Evolutionary conservation across 2,113 vertebrate species (phyloP), one percentile per base, ranked within the genome.

Genomic region (Odontophorus gujanensis): DNA sequence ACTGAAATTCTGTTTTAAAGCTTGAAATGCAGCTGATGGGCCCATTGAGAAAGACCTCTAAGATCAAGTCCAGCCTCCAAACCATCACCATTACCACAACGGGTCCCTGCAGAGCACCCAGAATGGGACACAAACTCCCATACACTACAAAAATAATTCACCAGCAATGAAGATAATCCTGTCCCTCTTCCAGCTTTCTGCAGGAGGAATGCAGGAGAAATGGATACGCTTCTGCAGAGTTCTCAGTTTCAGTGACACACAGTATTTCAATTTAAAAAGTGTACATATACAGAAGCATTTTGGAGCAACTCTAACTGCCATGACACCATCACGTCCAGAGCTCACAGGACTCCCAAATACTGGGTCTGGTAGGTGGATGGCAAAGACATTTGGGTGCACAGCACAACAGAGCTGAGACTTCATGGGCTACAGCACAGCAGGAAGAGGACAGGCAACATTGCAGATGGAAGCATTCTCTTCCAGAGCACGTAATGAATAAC

Each of bases 381-480:
- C 57, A 22, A 34, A 59, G 69, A 30, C 7, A 30, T 57, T 75
- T 58, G 55, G 32, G 40, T 30, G n/a, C 1, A 0, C 13, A 26
- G 30, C 13, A 38, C 1, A 24, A 11, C 1, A 1, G 63, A 65
- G 53, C 2, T n/a, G 28, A 10, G 77, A 45, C 32, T 91, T 17
- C 71, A 16, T 0, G 0, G 48, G 67, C 47, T 53, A 30, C 5
- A 2, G 65, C 75, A 53, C 28, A 73, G 48, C 78, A 74, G 71
- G 53, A 19, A 3, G 14, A 63, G 36, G 43, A 57, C 38, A 40
- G 13, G 32, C 34, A 38, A 34, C 34, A 63, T 26, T 51, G 2
- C 32, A 1, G 26, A 13, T 36, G 7, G 43, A 5, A 82, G n/a
- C 42, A 11, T 36, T n/a, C 2, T 0, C 17, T 47, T 62, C 80